These are phyloP conservation scores for Caerostris extrusa DNA, from an alignment of 1,140 invertebrate genomes.

Conservation along the genomic window DNA sequence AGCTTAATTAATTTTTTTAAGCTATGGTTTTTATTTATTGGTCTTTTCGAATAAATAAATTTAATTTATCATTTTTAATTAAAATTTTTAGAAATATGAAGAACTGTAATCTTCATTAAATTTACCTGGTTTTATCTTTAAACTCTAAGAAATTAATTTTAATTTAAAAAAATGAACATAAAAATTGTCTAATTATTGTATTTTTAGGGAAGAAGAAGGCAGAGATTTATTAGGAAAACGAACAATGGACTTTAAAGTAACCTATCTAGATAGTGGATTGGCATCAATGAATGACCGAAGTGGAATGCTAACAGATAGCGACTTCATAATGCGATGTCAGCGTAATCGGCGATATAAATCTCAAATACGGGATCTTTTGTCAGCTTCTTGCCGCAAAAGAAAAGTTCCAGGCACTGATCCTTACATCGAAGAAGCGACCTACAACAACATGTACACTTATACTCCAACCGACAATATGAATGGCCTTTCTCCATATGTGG, in stretches of 20 bases:
- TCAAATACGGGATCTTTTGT: conserved; percentile 94
- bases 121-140: too few species aligned
- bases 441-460: conserved; percentile 90
- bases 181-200: not conserved
- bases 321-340: conserved; percentile 79
- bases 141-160: not conserved
- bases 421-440: conserved; percentile 83
- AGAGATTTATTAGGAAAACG: conserved; percentile 96
- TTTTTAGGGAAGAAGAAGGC: conserved; percentile 97
- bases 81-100: too few species aligned
- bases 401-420: conserved; percentile 84
- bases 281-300: conserved; percentile 74
- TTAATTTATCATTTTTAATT: too few species aligned
- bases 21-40: too few species aligned
- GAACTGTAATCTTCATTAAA: not conserved
- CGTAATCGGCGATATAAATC: conserved; percentile 92
- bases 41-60: too few species aligned
- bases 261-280: conserved; percentile 95
- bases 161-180: not conserved
- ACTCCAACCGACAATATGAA: conserved; percentile 83
- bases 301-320: conserved; percentile 77
- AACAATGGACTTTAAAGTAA: conserved; percentile 99
- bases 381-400: conserved; percentile 94
- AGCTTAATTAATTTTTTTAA: too few species aligned
- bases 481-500: conserved; percentile 84